Conservation (phyloP, 2,113 vertebrate species). For the Chunga burmeisteri region DNA sequence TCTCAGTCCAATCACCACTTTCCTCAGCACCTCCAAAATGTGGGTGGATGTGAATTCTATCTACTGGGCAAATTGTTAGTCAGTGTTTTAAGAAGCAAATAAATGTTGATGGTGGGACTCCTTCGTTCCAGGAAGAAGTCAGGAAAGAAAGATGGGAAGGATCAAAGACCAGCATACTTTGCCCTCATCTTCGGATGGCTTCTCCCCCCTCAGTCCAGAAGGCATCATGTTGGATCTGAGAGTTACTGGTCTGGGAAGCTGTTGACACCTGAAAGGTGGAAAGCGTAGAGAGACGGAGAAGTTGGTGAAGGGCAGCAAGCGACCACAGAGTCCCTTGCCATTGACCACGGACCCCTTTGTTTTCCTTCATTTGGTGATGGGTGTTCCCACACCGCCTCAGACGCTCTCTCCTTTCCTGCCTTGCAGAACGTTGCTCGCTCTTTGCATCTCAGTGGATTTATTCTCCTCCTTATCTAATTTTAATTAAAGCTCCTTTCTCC, state of each 20-base stretch:
- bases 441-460: slow-evolving; percentile 19
- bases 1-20: not conserved
- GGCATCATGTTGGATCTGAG: not conserved
- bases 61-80: not conserved
- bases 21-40: not conserved
- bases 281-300: not conserved
- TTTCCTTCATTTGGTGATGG: not conserved
- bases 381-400: not conserved
- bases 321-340: not conserved
- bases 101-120: not conserved
- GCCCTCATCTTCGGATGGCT: not conserved
- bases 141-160: not conserved
- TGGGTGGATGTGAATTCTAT: not conserved
- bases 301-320: not conserved
- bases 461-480: slow-evolving; percentile 35
- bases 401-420: not conserved
- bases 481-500: slow-evolving; percentile 33
- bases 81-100: not conserved
- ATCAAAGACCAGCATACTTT: not conserved
- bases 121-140: not conserved
- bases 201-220: not conserved
- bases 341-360: not conserved
- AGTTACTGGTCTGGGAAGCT: not conserved
- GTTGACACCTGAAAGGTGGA: not conserved
- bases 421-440: not conserved